Evolutionary conservation across 2,888 invertebrate genomes (phyloP).

Genomic region (Phorcus lineatus): DNA sequence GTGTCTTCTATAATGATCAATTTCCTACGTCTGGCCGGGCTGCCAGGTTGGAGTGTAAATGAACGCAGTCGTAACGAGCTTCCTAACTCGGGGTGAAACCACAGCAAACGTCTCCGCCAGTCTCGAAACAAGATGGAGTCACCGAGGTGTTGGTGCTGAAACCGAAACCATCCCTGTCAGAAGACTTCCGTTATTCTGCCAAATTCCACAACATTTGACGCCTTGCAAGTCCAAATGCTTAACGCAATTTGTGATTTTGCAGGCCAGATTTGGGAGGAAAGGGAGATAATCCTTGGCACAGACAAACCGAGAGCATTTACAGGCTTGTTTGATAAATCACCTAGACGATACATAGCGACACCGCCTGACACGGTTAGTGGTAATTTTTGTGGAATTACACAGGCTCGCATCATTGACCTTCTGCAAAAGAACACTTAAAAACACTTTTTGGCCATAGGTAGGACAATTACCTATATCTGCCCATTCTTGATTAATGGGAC

Average conservation of each 20-base stretch:
- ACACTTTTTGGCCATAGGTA: neutral
- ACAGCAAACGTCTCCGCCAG: neutral
- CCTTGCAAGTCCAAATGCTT: conserved; percentile 1
- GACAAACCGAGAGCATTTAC: neutral
- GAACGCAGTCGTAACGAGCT: conserved; percentile 25
- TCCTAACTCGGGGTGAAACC: conserved; percentile 9
- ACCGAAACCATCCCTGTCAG: neutral
- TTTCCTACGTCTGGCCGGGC: conserved; percentile 31
- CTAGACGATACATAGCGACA: neutral
- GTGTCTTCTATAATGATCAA: conserved; percentile 41
- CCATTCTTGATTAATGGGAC: neutral
- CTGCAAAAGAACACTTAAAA: conserved; percentile 1
- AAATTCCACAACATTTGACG: conserved; percentile 11
- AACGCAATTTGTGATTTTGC: conserved; percentile 11
- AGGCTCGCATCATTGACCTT: neutral
- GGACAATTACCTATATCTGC: neutral
- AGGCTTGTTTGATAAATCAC: neutral
- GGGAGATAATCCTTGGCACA: conserved; percentile 1
- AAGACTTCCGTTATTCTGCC: neutral
- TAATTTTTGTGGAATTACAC: conserved; percentile 16
- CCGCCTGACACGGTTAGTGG: neutral
- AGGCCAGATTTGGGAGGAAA: neutral
- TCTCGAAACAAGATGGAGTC: neutral
- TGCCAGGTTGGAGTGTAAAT: conserved; percentile 22
- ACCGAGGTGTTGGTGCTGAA: neutral